Base-by-base conservation (phyloP, 2,888 invertebrate species). In the Lithosia quadra region DNA sequence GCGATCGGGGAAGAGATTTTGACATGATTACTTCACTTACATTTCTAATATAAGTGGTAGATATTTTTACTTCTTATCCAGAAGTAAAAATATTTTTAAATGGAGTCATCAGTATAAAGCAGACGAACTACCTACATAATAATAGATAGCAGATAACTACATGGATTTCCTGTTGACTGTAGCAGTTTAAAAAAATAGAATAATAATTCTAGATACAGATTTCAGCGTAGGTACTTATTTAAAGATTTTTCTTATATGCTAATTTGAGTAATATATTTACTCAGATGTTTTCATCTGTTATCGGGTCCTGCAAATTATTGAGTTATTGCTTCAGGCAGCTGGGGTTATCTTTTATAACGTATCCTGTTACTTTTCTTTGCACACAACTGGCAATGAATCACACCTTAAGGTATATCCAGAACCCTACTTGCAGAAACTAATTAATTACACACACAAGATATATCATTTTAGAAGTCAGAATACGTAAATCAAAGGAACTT, bases 401-500 rank as follows among this genome's bases (percentile, higher is more conserved):
- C 5, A 0, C 15, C 3, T 0, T 15, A 4, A 39, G 15, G 39
- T 15, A 39, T 39, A 39, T 39, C 15, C 43, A 43, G 18, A 18
- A 43, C 5, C 11, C 43, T n/a, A 2, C 49, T n/a, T 18, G 18
- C 62, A 43, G 28, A 33, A 65, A 56, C 63, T 66, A 66, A 76
- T 77, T 66, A 66, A 76, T 74, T 55, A 73, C 55, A n/a, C 21
- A 15, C 22, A 55, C 43, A 62, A 60, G 53, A 65, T 69, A 58
- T n/a, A 68, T 75, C 55, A 77, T 59, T 63, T 55, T 36, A 69
- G 28, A 49, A 74, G 39, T 36, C 63, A 66, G 24, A 71, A 56
- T 33, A 73, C n/a, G 7, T 49, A 49, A 49, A 49, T 49, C 66
- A 78, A 73, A 10, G 43, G 64, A 71, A 68, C 74, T 78, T 76